Percentiles rank a stretch among this genome's conserved stretches.
Evolutionary conservation across 30 jellyfish, hydroid and myxozoan species (phyloP).

Genomic region (Cassiopea xamachana): DNA sequence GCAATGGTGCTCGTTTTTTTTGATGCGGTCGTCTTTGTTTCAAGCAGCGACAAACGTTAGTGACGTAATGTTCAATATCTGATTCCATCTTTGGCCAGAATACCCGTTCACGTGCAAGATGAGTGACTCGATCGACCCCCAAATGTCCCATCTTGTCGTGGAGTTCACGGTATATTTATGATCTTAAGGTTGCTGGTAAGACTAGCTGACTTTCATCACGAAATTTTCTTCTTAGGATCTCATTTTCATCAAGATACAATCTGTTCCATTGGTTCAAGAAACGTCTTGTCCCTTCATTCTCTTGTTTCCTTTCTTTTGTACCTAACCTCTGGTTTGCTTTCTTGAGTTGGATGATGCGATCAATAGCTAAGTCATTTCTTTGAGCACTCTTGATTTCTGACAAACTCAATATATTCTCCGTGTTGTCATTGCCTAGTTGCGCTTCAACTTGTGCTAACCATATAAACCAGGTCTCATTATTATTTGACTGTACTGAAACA

Average conservation of each 20-base stretch:
- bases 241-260: conserved; percentile 34
- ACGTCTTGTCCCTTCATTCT: conserved; percentile 16
- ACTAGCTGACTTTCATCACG: background rate
- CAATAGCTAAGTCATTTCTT: background rate
- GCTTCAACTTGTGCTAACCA: background rate
- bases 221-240: conserved; percentile 13
- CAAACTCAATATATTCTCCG: background rate
- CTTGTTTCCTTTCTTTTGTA: conserved; percentile 7
- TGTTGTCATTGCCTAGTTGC: background rate
- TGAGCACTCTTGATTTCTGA: background rate
- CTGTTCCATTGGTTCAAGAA: conserved; percentile 18
- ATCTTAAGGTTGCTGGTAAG: conserved; percentile 8
- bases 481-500: background rate
- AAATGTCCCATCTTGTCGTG: conserved; percentile 74
- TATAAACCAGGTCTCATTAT: background rate
- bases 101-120: conserved; percentile 55
- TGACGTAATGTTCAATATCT: conserved; percentile 46
- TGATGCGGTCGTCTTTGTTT: conserved; percentile 37
- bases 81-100: conserved; percentile 70
- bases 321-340: background rate
- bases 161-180: conserved; percentile 26
- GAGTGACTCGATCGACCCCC: conserved; percentile 57
- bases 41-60: conserved; percentile 44
- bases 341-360: background rate
- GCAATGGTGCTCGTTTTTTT: conserved; percentile 44